Evolutionary conservation across 2,797 vertebrate species (phyloP).

Genomic region (Stomatorhinus walkeri): DNA sequence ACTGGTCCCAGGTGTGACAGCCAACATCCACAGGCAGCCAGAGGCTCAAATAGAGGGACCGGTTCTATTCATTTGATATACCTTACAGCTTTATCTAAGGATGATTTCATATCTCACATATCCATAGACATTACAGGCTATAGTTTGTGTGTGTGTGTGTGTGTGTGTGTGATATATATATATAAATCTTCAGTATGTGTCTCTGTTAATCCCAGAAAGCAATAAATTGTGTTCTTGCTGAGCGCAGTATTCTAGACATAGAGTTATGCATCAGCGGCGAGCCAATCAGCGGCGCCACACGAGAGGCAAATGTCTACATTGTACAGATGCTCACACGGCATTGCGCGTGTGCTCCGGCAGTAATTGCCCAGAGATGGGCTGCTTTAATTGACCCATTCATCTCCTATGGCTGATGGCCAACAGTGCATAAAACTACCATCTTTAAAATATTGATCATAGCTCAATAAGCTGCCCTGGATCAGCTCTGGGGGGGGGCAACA

Average conservation of each 20-base stretch:
- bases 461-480: slow-evolving; percentile 34
- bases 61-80: background rate
- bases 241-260: background rate
- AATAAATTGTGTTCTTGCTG: background rate
- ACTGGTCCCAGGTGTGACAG: background rate
- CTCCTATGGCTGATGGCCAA: slow-evolving; percentile 27
- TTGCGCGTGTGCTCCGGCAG: background rate
- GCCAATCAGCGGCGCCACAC: background rate
- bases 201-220: background rate
- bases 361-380: slow-evolving; percentile 35
- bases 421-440: slow-evolving; percentile 38
- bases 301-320: background rate
- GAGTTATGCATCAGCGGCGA: background rate
- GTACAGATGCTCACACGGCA: background rate
- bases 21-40: background rate
- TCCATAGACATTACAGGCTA: background rate
- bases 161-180: no score
- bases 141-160: background rate
- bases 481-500: background rate
- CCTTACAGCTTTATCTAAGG: background rate
- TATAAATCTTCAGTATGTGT: background rate
- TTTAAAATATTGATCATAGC: slow-evolving; percentile 43
- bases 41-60: background rate
- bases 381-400: slow-evolving; percentile 34
- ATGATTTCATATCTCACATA: background rate